Percentiles rank a stretch among this genome's conserved stretches.
Evolutionary conservation across 2,113 vertebrate species (phyloP).

Genomic region (Corythaixoides concolor): DNA sequence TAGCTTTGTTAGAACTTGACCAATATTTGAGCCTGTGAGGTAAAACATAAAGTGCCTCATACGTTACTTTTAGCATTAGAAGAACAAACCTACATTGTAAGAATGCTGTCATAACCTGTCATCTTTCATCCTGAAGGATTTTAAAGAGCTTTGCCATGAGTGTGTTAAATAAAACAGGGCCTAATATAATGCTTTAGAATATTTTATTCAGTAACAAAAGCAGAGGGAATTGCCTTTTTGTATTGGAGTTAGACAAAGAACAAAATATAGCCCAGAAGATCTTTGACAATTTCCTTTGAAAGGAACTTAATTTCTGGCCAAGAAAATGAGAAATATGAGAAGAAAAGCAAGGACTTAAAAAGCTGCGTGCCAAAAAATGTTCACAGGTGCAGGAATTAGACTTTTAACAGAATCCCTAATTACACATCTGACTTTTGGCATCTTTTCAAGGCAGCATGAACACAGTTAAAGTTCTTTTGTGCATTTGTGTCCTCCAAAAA

Average conservation of each 20-base stretch:
- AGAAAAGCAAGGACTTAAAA: not conserved
- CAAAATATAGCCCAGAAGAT: not conserved
- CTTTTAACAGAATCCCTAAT: slow-evolving; percentile 24
- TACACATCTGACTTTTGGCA: not conserved
- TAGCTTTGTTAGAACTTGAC: not conserved
- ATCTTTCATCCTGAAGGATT: not conserved
- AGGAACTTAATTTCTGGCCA: not conserved
- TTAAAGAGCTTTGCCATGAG: not conserved
- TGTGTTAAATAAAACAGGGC: not conserved
- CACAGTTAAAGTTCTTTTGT: not conserved
- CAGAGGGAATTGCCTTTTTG: not conserved
- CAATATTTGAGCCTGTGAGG: not conserved
- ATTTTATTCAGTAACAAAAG: not conserved
- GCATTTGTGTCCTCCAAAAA: not conserved
- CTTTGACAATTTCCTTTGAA: not conserved
- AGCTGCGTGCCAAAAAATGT: not conserved
- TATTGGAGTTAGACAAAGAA: not conserved
- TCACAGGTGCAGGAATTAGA: slow-evolving; percentile 29
- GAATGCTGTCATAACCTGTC: not conserved
- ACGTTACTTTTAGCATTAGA: not conserved
- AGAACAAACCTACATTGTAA: not conserved
- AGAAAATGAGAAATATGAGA: not conserved
- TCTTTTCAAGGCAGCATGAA: slow-evolving; percentile 16
- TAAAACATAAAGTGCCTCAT: not conserved
- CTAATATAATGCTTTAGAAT: not conserved